Percentiles rank a stretch among this genome's conserved stretches.
Evolutionary conservation across 2,113 vertebrate species (phyloP).

Genomic region (Gymnorhina tibicen): DNA sequence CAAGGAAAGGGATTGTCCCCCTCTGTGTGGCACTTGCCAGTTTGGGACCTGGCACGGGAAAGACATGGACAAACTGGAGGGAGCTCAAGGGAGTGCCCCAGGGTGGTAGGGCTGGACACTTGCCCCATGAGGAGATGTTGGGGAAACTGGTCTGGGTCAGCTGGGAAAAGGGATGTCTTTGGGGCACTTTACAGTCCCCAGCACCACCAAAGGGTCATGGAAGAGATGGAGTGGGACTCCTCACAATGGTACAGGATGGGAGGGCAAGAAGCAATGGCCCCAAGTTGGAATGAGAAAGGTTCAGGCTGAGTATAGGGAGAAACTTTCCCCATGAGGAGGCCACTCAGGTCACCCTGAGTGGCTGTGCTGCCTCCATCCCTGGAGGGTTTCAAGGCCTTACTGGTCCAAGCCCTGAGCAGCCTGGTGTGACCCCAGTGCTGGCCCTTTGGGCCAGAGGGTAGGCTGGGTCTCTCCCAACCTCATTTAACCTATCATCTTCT

Average conservation of each 20-base stretch:
- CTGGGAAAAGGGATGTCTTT: neutral
- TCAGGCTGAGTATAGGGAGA: neutral
- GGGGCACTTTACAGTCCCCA: neutral
- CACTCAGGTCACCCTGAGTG: neutral
- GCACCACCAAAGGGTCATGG: rapidly evolving
- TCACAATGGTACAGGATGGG: neutral
- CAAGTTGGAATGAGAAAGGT: neutral
- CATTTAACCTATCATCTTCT: neutral
- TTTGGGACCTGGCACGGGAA: neutral
- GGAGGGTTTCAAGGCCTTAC: neutral
- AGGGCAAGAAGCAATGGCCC: neutral
- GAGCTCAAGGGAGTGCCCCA: neutral
- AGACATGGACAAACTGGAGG: neutral
- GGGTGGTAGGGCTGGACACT: neutral
- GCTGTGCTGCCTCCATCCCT: neutral
- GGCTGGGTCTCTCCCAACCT: neutral
- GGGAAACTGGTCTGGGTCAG: neutral
- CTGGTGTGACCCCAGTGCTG: rapidly evolving
- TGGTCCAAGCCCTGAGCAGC: neutral
- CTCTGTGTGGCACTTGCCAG: neutral
- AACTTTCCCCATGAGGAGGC: neutral
- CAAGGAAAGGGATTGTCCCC: neutral
- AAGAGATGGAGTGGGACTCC: neutral
- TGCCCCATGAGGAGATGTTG: neutral
- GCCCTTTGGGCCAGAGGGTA: neutral